Evolutionary conservation across 2,888 invertebrate genomes (phyloP), one percentile per base, ranked within the genome.

Genomic region (Eulithis prunata): DNA sequence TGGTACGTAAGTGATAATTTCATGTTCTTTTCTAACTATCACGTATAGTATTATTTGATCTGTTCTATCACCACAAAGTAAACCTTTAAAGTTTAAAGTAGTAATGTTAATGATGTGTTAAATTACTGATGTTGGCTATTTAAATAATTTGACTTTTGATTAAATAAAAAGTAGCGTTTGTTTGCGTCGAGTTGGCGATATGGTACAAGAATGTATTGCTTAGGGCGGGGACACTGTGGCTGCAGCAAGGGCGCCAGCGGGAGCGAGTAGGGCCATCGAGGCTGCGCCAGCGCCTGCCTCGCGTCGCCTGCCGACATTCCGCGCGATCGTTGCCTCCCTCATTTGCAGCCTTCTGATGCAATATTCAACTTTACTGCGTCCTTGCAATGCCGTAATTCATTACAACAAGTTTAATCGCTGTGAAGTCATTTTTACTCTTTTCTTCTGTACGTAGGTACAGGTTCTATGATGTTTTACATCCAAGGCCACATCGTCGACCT

Each of bases 341-440:
- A 83, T 78, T 86, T 83, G 85, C 88, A 84, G 84, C 84, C 78
- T 87, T 88, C 89, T 92, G 91, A 92, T 91, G 91, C 92, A 92
- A 91, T 90, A 91, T 91, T 92, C 90, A 91, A 91, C 91, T 91
- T 91, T 91, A 91, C 90, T 87, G 90, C 91, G 91, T 92, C 91
- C 92, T 93, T 93, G 92, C 92, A 92, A 91, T 92, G 92, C 91
- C 91, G 91, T 92, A 92, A 93, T 91, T 92, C 90, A 89, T 90
- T 90, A 89, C 86, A 89, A 91, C 90, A 85, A 88, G 86, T 87
- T 88, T 87, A 89, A 89, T 88, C 83, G 88, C 78, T 80, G 81
- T 83, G 79, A 79, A 85, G 81, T 84, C 85, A 85, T 86, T 88
- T 89, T 90, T 87, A 85, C 89, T 84, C 87, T 90, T 89, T 90